A percentile compares a stretch with the other conserved stretches of the same genome.
Evolutionary conservation across 2,113 vertebrate genomes (phyloP).

Genomic region (Eudyptes chrysolophus): DNA sequence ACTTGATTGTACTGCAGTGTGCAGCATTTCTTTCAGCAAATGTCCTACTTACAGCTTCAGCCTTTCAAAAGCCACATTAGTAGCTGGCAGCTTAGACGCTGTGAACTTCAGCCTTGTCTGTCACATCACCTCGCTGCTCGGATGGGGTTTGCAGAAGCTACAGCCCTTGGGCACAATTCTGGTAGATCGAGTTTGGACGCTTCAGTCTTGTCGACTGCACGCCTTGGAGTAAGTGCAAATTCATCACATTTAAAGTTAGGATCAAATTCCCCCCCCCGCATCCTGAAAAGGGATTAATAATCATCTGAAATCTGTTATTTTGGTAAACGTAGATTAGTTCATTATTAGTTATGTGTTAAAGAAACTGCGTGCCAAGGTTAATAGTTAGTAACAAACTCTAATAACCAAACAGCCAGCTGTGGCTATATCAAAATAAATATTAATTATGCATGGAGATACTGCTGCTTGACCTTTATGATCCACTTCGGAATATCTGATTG

Average conservation of each 20-base stretch:
- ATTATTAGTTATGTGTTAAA: not conserved
- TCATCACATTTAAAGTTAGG: not conserved
- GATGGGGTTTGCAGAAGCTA: not conserved
- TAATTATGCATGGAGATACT: not conserved
- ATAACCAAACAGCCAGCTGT: not conserved
- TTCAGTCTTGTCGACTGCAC: not conserved
- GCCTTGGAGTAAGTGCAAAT: not conserved
- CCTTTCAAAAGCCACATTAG: not conserved
- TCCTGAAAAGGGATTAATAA: not conserved
- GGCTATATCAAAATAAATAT: not conserved
- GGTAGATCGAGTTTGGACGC: accelerated
- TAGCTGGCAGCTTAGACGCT: not conserved
- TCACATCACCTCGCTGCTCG: accelerated
- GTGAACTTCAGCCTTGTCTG: accelerated
- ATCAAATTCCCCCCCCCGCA: not conserved
- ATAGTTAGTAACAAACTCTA: not conserved
- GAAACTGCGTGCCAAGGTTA: not conserved
- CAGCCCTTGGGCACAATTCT: not conserved
- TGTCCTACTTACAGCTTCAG: not conserved
- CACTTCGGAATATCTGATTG: not conserved
- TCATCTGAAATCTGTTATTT: not conserved
- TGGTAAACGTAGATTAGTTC: constrained; percentile 11
- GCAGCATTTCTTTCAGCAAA: not conserved
- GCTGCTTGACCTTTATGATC: not conserved
- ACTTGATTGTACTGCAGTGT: not conserved